A percentile compares a stretch with the other conserved stretches of the same genome.
Conservation (phyloP, 2,113 vertebrate genomes). For the Coturnix japonica region DNA sequence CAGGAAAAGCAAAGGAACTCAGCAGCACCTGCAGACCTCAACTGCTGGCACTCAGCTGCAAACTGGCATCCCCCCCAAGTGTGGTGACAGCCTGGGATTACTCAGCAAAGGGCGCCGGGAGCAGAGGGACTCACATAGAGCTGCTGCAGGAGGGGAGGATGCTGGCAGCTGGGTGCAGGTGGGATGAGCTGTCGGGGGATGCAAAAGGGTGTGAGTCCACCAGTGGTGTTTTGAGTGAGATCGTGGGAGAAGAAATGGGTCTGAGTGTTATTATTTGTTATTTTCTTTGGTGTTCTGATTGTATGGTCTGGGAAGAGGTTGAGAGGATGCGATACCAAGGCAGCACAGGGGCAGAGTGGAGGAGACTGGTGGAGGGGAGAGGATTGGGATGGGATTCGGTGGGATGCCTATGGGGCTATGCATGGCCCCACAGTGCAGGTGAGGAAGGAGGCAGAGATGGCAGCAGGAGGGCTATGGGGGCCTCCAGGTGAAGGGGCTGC, state of each 20-base stretch:
- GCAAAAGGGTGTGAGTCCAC: accelerated
- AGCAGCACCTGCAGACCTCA: not conserved
- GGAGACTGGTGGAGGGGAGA: not conserved
- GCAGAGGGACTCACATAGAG: not conserved
- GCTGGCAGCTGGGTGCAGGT: not conserved
- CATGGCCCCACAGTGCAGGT: accelerated
- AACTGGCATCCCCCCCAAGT: not conserved
- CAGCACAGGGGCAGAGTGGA: accelerated
- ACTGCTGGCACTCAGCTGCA: not conserved
- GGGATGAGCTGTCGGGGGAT: not conserved
- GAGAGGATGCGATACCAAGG: accelerated
- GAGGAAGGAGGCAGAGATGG: not conserved
- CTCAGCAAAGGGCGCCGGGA: not conserved
- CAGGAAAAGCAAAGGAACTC: not conserved
- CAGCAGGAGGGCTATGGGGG: not conserved
- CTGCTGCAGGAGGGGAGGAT: not conserved
- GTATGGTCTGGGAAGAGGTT: not conserved
- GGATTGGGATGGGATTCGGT: accelerated
- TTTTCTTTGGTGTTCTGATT: not conserved
- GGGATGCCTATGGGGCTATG: accelerated
- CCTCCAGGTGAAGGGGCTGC: not conserved
- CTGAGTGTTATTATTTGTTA: not conserved
- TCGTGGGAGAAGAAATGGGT: accelerated
- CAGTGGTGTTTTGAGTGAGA: accelerated
- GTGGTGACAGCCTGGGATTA: not conserved